Percentiles rank a stretch among this genome's conserved stretches.
Conservation (phyloP, 1,140 invertebrate genomes). For the Lasioglossum albipes region DNA sequence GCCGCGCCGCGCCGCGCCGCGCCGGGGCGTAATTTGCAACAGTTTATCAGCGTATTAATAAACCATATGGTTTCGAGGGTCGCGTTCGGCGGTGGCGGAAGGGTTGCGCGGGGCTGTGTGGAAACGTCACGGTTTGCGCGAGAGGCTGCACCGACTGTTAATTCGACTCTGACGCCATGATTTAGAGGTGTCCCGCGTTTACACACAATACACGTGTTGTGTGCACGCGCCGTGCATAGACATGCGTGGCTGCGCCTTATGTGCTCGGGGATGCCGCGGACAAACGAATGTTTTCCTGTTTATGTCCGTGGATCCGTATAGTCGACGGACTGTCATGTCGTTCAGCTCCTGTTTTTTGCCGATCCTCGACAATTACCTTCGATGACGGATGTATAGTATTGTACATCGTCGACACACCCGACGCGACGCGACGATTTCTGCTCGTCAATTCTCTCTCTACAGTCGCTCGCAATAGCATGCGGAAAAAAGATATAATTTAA, state of each 20-base stretch:
- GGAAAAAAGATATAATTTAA: no score
- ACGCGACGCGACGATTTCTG: no score
- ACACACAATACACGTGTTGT: conserved; percentile 29
- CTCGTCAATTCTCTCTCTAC: no score
- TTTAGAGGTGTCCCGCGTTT: conserved; percentile 62
- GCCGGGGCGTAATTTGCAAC: not conserved
- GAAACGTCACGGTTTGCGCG: conserved; percentile 23
- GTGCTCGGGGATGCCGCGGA: conserved; percentile 47
- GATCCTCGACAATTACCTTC: not conserved
- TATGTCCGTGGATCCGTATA: not conserved
- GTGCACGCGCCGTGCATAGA: conserved; percentile 19
- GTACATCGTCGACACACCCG: not conserved
- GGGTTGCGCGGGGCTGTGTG: conserved; percentile 3
- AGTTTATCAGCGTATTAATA: not conserved
- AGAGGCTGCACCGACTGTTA: conserved; percentile 34
- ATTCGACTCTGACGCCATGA: conserved; percentile 45
- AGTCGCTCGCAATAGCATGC: no score
- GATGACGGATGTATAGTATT: not conserved
- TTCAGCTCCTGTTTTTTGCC: not conserved
- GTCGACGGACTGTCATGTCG: not conserved
- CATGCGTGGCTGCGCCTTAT: conserved; percentile 36
- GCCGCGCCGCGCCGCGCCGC: no score
- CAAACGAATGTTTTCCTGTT: conserved; percentile 69
- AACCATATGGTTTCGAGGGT: not conserved
- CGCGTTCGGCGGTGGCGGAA: not conserved